These are phyloP conservation scores for Myotis lucifugus DNA, from an alignment of 2,113 vertebrate genomes.

Conservation along the genomic window DNA sequence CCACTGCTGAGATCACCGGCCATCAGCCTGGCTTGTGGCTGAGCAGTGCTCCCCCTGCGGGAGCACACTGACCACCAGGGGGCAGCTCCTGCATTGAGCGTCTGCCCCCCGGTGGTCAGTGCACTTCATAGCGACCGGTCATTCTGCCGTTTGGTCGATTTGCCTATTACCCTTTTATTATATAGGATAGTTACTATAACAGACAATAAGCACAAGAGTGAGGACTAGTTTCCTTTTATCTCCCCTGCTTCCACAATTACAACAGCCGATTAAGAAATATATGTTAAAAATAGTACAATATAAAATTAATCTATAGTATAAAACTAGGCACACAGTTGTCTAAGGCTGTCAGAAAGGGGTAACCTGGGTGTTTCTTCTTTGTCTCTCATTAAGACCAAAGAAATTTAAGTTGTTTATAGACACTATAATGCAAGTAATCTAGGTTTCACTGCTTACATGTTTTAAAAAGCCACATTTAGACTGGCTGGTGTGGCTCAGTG, in stretches of 20 bases:
- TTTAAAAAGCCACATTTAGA: neutral
- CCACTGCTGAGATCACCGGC: no score
- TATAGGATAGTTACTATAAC: neutral
- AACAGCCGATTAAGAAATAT: neutral
- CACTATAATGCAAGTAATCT: neutral
- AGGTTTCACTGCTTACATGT: neutral
- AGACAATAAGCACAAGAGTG: neutral
- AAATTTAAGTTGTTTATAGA: constrained; percentile 7
- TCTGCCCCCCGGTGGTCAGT: no score
- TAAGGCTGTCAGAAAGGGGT: neutral
- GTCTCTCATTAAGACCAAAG: neutral
- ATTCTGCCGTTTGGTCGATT: no score
- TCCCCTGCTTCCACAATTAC: neutral
- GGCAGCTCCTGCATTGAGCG: no score
- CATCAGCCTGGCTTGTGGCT: no score
- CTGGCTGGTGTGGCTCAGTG: no score
- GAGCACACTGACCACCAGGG: no score
- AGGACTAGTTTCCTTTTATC: neutral
- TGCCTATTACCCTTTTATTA: no score
- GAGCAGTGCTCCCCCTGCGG: no score
- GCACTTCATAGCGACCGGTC: no score
- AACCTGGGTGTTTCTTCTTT: neutral
- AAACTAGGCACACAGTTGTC: neutral
- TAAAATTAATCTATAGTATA: neutral
- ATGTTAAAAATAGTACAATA: neutral